Conservation (phyloP, 2,113 vertebrate species). For the Aptenodytes patagonicus region DNA sequence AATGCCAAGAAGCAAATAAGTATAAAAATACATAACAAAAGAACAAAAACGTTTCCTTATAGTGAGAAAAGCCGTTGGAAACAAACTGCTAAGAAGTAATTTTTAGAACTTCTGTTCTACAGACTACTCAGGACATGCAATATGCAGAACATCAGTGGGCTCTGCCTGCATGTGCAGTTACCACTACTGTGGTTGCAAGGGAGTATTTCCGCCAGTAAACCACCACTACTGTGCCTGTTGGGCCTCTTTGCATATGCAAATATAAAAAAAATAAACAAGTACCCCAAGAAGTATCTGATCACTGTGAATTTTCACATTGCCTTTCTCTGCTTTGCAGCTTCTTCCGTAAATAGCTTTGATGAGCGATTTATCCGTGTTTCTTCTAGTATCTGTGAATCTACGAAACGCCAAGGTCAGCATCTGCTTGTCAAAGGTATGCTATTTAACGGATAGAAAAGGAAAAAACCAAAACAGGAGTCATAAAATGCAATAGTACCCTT, state of each 20-base stretch:
- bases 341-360: not conserved
- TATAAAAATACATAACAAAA: not conserved
- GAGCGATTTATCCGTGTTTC: not conserved
- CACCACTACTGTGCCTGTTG: not conserved
- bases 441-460: not conserved
- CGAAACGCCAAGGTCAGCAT: not conserved
- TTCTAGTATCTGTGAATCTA: not conserved
- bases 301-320: not conserved
- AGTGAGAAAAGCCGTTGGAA: not conserved
- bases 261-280: not conserved
- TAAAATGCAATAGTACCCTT: not conserved
- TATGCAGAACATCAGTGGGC: not conserved
- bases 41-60: not conserved
- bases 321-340: not conserved
- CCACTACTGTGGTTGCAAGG: not conserved
- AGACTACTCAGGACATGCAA: not conserved
- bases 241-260: not conserved
- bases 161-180: not conserved
- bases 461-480: not conserved
- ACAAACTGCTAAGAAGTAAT: not conserved
- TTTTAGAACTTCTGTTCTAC: not conserved
- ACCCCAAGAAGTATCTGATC: not conserved
- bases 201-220: not conserved
- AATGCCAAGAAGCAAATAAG: not conserved
- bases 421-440: not conserved